Evolutionary conservation across 1,140 invertebrate genomes (phyloP), one percentile per base, ranked within the genome.

Genomic region (Brachionus calyciflorus): DNA sequence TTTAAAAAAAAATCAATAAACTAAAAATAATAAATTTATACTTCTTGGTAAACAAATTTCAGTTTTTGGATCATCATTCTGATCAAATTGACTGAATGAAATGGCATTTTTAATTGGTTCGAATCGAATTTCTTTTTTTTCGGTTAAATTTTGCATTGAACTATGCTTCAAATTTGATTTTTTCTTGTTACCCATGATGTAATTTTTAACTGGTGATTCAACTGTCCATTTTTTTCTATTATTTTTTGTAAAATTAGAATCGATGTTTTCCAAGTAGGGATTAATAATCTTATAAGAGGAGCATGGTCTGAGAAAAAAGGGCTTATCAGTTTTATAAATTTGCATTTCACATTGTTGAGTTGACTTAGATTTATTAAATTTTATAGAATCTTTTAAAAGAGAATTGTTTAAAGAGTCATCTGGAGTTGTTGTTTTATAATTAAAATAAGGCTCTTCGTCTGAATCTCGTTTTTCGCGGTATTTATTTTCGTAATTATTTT

Each of bases 251-350:
- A 17, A 19, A 17, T 33, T 10, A 60, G 17, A 37, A 19, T 33
- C 19, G 2, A 33, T 10, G 17, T 0, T 17, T 17, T 60, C 30
- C 4, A 33, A n/a, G 6, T 37, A 3, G 12, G 30, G 19, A 37
- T 60, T 60, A 60, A 17, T 28, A 9, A 33, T 60, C 37, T 33
- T 28, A 41, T 37, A 60, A 17, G 55, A 60, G 28, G 37, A 17
- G 9, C 55, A 60, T 33, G 55, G 55, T 60, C 55, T 60, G 4
- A 60, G 55, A 60, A 60, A 60, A 60, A 60, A 60, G n/a, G 55
- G 55, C n/a, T 10, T 60, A 19, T 60, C 55, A 19, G 55, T 60
- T 60, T 60, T 60, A 21, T 60, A 60, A 33, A 60, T 60, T 60
- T 33, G 55, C 26, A 60, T 60, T 37, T 60, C 55, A 40, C 55